Evolutionary conservation across 2,113 vertebrate genomes (phyloP), one percentile per base, ranked within the genome.

Genomic region (Dasyurus viverrinus): DNA sequence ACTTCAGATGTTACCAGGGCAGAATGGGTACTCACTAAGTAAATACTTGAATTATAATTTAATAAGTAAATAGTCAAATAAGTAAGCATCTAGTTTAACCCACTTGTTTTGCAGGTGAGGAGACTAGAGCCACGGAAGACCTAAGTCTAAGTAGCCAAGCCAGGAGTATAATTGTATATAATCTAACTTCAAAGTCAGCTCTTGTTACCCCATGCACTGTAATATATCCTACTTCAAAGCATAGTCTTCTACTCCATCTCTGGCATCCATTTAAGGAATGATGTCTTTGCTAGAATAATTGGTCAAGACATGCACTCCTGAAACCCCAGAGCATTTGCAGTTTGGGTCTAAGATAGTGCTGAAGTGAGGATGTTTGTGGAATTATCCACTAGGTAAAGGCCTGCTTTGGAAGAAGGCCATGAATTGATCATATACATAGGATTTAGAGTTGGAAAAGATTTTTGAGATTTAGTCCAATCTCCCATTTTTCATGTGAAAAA

Each of bases 261-360:
- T 26, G 7, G 11, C 89, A 2, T 84, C 36, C 95, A 1, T 52
- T 93, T 91, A 52, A 92, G 53, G 84, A 93, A 90, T 68, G 54
- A n/a, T 8, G 0, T 26, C 90, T 19, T 47, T 46, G n/a, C 14
- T 42, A 90, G 57, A 93, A 10, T 48, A 93, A 52, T 76, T 84
- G 42, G 76, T 57, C 89, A 14, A 89, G 16, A 90, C 91, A 52
- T 57, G 30, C 0, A 26, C 53, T 92, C 25, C 0, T 48, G 48
- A 42, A 42, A 23, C n/a, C 25, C 53, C 48, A 4, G 36, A 91
- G 6, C 9, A 26, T 92, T 76, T 54, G 36, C 23, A 26, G 46
- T 36, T 8, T 90, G 92, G 92, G 36, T 89, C 95, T 91, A 53
- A 93, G 60, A 90, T 60, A 76, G n/a, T 76, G 68, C 36, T 76